These are phyloP conservation scores for Indri indri DNA, from an alignment of 2,113 vertebrate species.

Conservation along the genomic window DNA sequence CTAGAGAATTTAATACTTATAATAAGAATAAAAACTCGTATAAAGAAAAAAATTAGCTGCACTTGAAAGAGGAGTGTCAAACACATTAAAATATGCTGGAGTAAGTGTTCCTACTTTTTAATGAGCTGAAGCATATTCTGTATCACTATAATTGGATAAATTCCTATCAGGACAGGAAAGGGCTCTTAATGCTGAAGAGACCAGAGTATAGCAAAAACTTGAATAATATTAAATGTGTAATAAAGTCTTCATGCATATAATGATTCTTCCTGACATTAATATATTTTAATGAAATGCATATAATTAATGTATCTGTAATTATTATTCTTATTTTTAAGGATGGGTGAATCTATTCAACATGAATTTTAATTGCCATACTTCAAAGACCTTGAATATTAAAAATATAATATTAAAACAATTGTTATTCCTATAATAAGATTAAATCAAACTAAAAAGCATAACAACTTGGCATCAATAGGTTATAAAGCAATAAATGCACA, in stretches of 20 bases:
- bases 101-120: conserved; percentile 56
- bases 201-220: conserved; percentile 25
- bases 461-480: neutral
- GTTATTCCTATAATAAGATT: neutral
- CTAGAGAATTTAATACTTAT: conserved; percentile 55
- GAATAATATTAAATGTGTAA: conserved; percentile 20
- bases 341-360: neutral
- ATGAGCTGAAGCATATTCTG: conserved; percentile 55
- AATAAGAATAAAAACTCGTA: conserved; percentile 42
- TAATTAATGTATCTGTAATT: neutral
- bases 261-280: neutral
- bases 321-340: conserved; percentile 12
- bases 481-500: neutral
- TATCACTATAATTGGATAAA: conserved; percentile 28
- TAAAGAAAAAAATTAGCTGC: conserved; percentile 51
- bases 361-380: neutral
- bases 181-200: conserved; percentile 24
- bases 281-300: neutral
- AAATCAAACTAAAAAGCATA: neutral
- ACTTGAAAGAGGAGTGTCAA: conserved; percentile 36
- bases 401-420: neutral
- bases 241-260: conserved; percentile 39
- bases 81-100: conserved; percentile 42
- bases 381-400: neutral
- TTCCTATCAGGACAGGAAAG: conserved; percentile 29